Conservation (phyloP, 2,113 vertebrate genomes). For the Ictidomys tridecemlineatus region DNA sequence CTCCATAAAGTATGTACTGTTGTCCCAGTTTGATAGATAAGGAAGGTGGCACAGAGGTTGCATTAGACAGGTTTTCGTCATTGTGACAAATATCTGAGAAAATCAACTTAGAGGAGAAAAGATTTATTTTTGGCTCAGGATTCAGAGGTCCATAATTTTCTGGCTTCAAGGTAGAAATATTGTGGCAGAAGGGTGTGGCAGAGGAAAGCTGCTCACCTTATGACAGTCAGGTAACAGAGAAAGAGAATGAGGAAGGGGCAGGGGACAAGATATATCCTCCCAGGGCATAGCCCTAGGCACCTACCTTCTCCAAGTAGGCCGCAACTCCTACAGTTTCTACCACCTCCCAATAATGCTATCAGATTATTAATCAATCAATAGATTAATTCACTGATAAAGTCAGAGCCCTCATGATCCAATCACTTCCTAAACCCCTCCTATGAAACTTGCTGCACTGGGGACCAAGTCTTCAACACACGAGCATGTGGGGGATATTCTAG, state of each 20-base stretch:
- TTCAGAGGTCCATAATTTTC: background rate
- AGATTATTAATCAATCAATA: background rate
- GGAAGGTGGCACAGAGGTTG: background rate
- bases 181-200: background rate
- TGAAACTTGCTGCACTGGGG: background rate
- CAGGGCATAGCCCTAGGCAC: too few relatives aligned
- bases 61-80: background rate
- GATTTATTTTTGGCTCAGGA: background rate
- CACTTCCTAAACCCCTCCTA: background rate
- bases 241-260: too few relatives aligned
- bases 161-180: background rate
- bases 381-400: background rate
- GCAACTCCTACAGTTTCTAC: background rate
- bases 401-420: background rate
- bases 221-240: too few relatives aligned
- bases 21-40: background rate
- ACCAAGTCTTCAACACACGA: background rate
- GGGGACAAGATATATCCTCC: too few relatives aligned
- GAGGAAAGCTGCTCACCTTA: background rate
- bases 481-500: background rate
- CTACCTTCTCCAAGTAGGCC: background rate
- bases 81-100: background rate
- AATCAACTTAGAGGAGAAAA: background rate
- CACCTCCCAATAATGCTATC: background rate
- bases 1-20: background rate